Conservation (phyloP, 2,888 invertebrate genomes). For the Sinohyriopsis cumingii region DNA sequence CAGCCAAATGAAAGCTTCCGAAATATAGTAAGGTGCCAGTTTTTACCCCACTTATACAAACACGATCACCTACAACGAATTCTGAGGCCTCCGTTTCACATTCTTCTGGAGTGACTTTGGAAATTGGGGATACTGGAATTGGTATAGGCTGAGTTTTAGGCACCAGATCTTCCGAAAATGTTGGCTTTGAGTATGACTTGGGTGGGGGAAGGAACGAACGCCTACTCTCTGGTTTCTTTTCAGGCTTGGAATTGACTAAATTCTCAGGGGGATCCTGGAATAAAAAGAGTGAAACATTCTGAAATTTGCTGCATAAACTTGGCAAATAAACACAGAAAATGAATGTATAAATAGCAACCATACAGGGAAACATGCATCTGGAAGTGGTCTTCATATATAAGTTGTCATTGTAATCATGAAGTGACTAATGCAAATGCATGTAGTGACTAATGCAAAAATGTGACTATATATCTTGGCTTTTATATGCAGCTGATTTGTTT, state of each 20-base stretch:
- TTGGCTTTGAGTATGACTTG: constrained; percentile 18
- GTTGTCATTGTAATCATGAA: too few relatives aligned
- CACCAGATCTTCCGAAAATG: constrained; percentile 17
- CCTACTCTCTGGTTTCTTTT: constrained; percentile 37
- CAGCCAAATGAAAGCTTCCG: constrained; percentile 76
- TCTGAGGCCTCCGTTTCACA: constrained; percentile 25
- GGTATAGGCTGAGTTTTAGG: constrained; percentile 33
- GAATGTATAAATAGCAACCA: too few relatives aligned
- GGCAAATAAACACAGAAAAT: too few relatives aligned
- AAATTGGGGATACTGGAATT: constrained; percentile 18
- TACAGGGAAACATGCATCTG: too few relatives aligned
- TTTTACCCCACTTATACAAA: constrained; percentile 73
- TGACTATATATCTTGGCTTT: too few relatives aligned
- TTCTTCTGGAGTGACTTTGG: constrained; percentile 2
- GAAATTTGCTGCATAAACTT: too few relatives aligned
- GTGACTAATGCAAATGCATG: too few relatives aligned
- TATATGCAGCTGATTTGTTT: too few relatives aligned
- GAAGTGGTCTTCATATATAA: too few relatives aligned
- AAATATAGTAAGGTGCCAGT: constrained; percentile 76
- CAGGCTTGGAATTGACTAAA: constrained; percentile 7
- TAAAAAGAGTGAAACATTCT: constrained; percentile 5
- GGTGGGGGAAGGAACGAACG: constrained; percentile 52
- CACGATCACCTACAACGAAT: constrained; percentile 70
- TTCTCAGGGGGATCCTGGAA: constrained; percentile 33
- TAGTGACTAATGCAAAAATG: too few relatives aligned